Evolutionary conservation across 2,888 invertebrate genomes (phyloP), one percentile per base, ranked within the genome.

Genomic region (Philaethria dido): DNA sequence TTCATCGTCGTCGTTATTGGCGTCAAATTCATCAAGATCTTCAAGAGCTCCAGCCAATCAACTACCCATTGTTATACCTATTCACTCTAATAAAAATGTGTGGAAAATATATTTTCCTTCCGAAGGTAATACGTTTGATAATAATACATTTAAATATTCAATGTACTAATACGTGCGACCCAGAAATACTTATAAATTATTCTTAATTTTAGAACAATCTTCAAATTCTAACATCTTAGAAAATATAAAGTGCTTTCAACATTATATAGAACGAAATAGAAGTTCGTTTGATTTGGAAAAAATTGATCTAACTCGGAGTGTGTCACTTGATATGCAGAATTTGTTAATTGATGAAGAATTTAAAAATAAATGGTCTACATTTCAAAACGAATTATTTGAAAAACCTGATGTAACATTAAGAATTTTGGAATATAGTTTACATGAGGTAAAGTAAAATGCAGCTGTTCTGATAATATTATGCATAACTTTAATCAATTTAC

Each of bases 61-160:
- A 69, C 69, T 83, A 48, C 89, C 91, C 0, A 81, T 89, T 66
- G 79, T 87, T 39, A 73, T 91, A 11, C 78, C 85, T 42, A 71
- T 89, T 57, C 78, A 76, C 65, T 69, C 73, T 62, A 81, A 77
- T 69, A 96, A 95, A 82, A 92, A 94, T 73, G 94, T 95, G 20
- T 97, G 97, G 96, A 94, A 95, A 72, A 86, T 96, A 9, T 98
- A 98, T 87, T 96, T 97, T 83, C 94, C 95, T 44, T 92, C 94
- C 64, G 94, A 95, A 92, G 94, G 95, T 94, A 84, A 75, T 45
- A 22, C 14, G 50, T 57, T 20, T 39, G 13, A 39, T 13, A 39
- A 5, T n/a, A n/a, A 25, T 16, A 48, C 13, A 22, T 6, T 5
- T 4, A n/a, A 22, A 29, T 11, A 8, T n/a, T 25, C n/a, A 52